Conservation (phyloP, 2,113 vertebrate genomes). For the Coptodon bakossiorum region DNA sequence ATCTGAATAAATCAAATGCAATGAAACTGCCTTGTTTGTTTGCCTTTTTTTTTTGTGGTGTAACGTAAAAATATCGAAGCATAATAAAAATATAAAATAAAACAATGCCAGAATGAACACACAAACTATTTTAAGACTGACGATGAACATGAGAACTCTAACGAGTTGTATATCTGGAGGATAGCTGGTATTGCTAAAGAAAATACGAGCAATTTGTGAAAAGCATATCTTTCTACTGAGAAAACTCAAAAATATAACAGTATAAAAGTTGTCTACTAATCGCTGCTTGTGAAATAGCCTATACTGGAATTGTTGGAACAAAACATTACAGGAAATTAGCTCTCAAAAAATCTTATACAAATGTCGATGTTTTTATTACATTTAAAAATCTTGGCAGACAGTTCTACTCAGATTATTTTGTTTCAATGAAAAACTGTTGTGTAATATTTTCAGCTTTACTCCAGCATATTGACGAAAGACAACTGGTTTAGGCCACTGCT, state of each 20-base stretch:
- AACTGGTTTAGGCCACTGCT: not conserved
- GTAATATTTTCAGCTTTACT: not conserved
- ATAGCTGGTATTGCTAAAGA: not conserved
- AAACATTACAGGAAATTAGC: not conserved
- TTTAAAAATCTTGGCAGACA: not conserved
- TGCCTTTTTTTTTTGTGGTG: not conserved
- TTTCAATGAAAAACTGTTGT: not conserved
- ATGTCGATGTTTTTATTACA: not conserved
- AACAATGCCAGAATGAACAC: not conserved
- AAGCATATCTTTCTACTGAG: not conserved
- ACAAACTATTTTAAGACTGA: not conserved
- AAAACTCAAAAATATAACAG: not conserved
- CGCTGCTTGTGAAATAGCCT: not conserved
- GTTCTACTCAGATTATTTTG: not conserved
- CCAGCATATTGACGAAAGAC: not conserved
- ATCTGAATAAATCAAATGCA: not conserved
- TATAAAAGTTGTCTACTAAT: not conserved
- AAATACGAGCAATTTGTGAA: not conserved
- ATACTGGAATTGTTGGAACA: not conserved
- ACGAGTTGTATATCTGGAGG: not conserved
- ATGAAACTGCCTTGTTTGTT: not conserved
- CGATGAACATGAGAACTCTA: not conserved
- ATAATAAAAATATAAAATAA: not conserved
- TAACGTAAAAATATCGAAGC: not conserved
- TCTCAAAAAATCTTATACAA: not conserved